These are phyloP conservation scores for Bagarius yarrelli DNA, from an alignment of 2,113 vertebrate species.

Conservation along the genomic window DNA sequence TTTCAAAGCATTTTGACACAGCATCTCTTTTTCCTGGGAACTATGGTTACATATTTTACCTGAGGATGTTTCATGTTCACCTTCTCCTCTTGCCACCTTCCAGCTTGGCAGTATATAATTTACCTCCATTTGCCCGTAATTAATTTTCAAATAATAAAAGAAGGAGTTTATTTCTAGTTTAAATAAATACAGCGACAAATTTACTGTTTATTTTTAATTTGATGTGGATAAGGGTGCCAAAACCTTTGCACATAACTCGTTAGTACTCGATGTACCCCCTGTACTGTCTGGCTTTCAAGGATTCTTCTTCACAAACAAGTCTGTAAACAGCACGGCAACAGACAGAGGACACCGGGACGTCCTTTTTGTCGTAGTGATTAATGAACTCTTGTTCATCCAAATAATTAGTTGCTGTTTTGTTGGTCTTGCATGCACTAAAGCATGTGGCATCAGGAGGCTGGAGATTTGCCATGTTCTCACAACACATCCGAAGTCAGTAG, in stretches of 20 bases:
- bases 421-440: conserved; percentile 19
- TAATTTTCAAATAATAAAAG: too few relatives aligned
- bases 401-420: conserved; percentile 26
- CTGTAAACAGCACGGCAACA: background rate
- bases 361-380: conserved; percentile 31
- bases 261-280: background rate
- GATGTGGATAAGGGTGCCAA: background rate
- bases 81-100: too few relatives aligned
- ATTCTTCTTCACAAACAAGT: background rate
- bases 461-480: conserved; percentile 20
- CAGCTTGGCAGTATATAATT: too few relatives aligned
- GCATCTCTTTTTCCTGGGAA: too few relatives aligned
- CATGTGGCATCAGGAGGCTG: conserved; percentile 23
- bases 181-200: too few relatives aligned
- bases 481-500: conserved; percentile 22
- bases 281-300: background rate
- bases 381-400: conserved; percentile 18
- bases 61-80: too few relatives aligned
- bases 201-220: background rate
- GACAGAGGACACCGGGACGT: conserved; percentile 16
- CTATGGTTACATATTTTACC: too few relatives aligned
- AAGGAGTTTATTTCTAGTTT: too few relatives aligned
- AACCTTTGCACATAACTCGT: background rate
- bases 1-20: too few relatives aligned
- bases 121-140: too few relatives aligned